phyloP scores from a whole-genome alignment of 2,888 invertebrate species.

The Noctua janthina region DNA sequence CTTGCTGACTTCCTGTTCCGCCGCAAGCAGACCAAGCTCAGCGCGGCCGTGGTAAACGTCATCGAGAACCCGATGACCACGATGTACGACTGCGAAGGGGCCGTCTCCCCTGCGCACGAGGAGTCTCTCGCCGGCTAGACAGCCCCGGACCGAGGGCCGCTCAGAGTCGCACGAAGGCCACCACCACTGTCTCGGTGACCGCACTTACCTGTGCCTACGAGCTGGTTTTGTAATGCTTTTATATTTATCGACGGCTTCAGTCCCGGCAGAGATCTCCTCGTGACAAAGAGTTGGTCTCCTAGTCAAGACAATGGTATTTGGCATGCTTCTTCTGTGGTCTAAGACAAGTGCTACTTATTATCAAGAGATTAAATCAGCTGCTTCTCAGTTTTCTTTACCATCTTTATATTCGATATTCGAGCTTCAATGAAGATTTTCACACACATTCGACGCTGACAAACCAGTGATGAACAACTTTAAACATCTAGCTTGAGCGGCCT shows the following conservation, averaged over 20 bases:
- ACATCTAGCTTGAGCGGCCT: background rate
- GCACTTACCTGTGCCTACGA: constrained; percentile 3
- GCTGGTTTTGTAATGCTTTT: constrained; percentile 42
- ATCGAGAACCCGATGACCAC: constrained; percentile 85
- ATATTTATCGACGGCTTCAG: constrained; percentile 35
- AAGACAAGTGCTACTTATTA: background rate
- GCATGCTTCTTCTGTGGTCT: background rate
- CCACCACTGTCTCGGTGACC: constrained; percentile 19
- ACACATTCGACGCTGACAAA: constrained; percentile 4
- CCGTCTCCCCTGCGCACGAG: constrained; percentile 31
- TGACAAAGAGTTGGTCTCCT: constrained; percentile 9
- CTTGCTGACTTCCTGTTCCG: constrained; percentile 76
- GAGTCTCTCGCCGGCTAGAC: constrained; percentile 36
- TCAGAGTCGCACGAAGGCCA: constrained; percentile 2
- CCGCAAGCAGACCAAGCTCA: constrained; percentile 63
- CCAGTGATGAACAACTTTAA: constrained; percentile 1
- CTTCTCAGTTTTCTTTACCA: background rate
- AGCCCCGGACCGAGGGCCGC: constrained; percentile 13
- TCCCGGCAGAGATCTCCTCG: background rate
- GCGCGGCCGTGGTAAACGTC: constrained; percentile 71
- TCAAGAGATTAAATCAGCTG: background rate
- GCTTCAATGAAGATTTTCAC: background rate
- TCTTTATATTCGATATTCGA: background rate
- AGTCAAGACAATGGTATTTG: constrained; percentile 26
- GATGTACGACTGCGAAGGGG: constrained; percentile 60